These are phyloP conservation scores for Theristicus caerulescens DNA, from an alignment of 2,113 vertebrate species.

Conservation along the genomic window DNA sequence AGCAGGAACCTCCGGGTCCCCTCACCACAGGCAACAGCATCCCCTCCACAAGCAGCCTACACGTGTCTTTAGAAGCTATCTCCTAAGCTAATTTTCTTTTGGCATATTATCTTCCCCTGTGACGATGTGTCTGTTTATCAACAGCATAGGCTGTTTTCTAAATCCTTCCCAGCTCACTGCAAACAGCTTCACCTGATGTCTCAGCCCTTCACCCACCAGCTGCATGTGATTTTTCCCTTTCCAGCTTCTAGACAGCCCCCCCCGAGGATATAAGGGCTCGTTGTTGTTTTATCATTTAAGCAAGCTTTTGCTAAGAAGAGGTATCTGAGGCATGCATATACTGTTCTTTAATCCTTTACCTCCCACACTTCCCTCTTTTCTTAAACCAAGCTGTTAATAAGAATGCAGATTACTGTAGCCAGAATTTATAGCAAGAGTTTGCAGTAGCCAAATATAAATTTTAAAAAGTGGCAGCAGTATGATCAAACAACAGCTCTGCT, in stretches of 20 bases:
- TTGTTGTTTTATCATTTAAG: not conserved
- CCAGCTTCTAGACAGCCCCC: not conserved
- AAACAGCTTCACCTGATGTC: constrained; percentile 12
- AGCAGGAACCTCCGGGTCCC: not conserved
- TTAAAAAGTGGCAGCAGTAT: not conserved
- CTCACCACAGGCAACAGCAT: not conserved
- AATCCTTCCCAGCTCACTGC: constrained; percentile 12
- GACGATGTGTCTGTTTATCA: not conserved
- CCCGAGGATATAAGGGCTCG: not conserved
- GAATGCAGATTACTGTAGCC: constrained; percentile 49
- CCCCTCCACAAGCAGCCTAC: not conserved
- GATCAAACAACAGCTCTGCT: constrained; percentile 7
- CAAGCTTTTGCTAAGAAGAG: constrained; percentile 48
- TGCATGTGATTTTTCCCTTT: not conserved
- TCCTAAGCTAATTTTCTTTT: not conserved
- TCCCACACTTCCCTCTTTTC: constrained; percentile 36
- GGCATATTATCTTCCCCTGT: not conserved
- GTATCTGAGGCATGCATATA: constrained; percentile 35
- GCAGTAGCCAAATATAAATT: constrained; percentile 13
- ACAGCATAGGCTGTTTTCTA: not conserved
- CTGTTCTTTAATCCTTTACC: constrained; percentile 50
- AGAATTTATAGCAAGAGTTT: constrained; percentile 31
- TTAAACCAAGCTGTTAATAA: constrained; percentile 57
- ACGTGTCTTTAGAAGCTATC: not conserved
- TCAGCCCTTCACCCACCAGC: not conserved